Conservation (phyloP, 1,140 invertebrate genomes). For the Drosophila novamexicana region DNA sequence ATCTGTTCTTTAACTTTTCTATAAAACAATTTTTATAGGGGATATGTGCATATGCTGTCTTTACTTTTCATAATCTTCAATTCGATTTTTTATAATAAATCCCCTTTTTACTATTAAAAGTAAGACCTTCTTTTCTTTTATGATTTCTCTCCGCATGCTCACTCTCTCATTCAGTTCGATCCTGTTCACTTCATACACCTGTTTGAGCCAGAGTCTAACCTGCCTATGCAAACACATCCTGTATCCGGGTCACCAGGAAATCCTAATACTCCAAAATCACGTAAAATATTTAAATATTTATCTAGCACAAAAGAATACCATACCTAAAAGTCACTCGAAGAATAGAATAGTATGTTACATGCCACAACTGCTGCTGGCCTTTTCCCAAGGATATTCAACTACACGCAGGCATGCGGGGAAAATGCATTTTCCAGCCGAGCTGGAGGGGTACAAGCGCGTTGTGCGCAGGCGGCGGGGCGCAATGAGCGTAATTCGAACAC, state of each 20-base stretch:
- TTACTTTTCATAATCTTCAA: no score
- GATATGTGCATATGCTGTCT: no score
- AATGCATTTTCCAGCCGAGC: constrained; percentile 49
- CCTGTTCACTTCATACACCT: constrained; percentile 48
- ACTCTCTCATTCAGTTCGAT: not conserved
- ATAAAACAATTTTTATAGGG: no score
- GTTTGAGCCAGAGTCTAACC: constrained; percentile 35
- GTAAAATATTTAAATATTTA: constrained; percentile 69
- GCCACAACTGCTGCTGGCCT: not conserved
- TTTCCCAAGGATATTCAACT: constrained; percentile 79
- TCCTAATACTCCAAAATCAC: constrained; percentile 69
- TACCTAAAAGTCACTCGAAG: constrained; percentile 5
- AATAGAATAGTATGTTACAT: constrained; percentile 8
- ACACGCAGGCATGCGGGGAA: constrained; percentile 57
- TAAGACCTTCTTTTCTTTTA: not conserved
- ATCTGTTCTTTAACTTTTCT: no score
- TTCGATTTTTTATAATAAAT: no score
- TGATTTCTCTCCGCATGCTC: no score
- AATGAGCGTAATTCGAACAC: constrained; percentile 75
- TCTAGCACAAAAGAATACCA: constrained; percentile 25
- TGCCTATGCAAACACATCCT: constrained; percentile 59
- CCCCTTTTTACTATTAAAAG: no score
- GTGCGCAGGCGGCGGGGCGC: constrained; percentile 55
- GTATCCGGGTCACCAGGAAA: constrained; percentile 66
- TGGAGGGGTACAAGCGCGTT: constrained; percentile 32